Percentiles rank a stretch among this genome's conserved stretches.
Conservation (phyloP, 2,888 invertebrate genomes). For the Erebia epiphron region DNA sequence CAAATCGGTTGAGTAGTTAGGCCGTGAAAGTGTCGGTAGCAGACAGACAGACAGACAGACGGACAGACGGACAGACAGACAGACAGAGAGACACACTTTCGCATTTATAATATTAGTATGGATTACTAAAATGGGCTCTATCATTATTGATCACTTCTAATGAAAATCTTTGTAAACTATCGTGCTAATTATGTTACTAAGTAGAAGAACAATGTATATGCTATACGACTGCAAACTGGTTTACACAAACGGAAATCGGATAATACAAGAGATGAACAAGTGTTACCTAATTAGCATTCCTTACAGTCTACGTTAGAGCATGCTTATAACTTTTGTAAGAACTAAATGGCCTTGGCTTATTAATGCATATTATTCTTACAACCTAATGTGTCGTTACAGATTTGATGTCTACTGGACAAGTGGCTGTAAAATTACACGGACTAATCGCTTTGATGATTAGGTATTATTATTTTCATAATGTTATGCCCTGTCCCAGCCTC, state of each 20-base stretch:
- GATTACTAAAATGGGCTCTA: no score
- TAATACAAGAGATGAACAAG: not conserved
- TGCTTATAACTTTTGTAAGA: not conserved
- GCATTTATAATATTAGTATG: no score
- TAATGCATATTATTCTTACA: not conserved
- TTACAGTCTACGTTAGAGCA: not conserved
- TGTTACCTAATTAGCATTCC: not conserved
- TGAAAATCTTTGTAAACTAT: no score
- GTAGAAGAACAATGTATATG: no score
- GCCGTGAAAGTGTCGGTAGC: no score
- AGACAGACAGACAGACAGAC: no score
- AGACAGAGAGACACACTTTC: no score
- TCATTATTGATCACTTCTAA: no score
- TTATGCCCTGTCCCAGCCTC: not conserved
- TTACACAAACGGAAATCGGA: not conserved
- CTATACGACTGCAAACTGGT: not conserved
- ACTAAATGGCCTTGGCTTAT: conserved; percentile 5
- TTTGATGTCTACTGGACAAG: conserved; percentile 6
- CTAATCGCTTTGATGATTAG: not conserved
- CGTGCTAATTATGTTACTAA: no score
- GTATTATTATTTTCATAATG: no score
- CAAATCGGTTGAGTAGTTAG: no score
- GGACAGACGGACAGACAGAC: no score
- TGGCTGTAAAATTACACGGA: not conserved
- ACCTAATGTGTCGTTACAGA: conserved; percentile 2